Conservation (phyloP, 2,888 invertebrate species). For the Scaptomyza polygonia region DNA sequence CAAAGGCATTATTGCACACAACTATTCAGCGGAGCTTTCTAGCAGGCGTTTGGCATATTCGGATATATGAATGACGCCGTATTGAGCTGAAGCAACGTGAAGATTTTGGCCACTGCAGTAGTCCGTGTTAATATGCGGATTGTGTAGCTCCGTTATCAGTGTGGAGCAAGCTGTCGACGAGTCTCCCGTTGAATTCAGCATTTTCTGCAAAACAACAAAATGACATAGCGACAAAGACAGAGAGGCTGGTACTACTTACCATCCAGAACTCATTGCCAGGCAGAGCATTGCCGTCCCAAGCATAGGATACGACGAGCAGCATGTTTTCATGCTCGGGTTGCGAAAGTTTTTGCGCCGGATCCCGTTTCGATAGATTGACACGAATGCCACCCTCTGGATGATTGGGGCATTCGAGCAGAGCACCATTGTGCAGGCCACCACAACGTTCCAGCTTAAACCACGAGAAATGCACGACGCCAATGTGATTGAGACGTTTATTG, state of each 20-base stretch:
- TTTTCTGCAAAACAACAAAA: constrained; percentile 66
- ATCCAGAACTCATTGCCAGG: constrained; percentile 91
- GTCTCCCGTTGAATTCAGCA: constrained; percentile 85
- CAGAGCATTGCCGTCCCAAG: constrained; percentile 90
- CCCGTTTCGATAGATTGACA: constrained; percentile 85
- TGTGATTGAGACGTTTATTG: constrained; percentile 85
- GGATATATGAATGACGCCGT: constrained; percentile 81
- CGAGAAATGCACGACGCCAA: constrained; percentile 88
- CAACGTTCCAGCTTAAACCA: constrained; percentile 86
- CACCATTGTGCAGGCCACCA: constrained; percentile 85
- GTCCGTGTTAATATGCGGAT: constrained; percentile 85
- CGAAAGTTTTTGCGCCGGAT: constrained; percentile 86
- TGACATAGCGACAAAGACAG: not conserved
- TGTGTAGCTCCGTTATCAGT: constrained; percentile 86
- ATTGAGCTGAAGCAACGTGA: constrained; percentile 84
- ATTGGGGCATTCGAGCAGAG: constrained; percentile 63
- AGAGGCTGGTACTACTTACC: constrained; percentile 71
- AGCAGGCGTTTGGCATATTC: constrained; percentile 68
- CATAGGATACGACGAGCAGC: constrained; percentile 88
- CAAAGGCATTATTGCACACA: too few species aligned
- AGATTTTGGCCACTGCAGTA: constrained; percentile 85
- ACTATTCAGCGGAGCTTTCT: not conserved
- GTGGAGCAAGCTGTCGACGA: constrained; percentile 87
- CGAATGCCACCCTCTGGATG: constrained; percentile 85
- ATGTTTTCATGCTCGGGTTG: constrained; percentile 83